A percentile compares a stretch with the other conserved stretches of the same genome.
Evolutionary conservation across 1,140 invertebrate species (phyloP).

Genomic region (Pararge aegeria): DNA sequence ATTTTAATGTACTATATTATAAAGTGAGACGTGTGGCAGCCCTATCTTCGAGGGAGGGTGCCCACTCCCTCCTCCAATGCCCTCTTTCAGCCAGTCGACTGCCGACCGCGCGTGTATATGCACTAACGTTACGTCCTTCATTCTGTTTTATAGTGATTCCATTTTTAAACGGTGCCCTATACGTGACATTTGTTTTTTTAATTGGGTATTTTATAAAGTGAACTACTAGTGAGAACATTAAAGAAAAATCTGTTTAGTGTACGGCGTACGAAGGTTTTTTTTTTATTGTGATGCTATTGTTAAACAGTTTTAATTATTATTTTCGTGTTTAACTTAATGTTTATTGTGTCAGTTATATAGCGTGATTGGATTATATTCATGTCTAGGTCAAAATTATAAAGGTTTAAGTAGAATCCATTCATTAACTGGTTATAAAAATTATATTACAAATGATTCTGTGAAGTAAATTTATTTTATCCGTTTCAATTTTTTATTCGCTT

Average conservation of each 20-base stretch:
- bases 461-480: not conserved
- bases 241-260: not conserved
- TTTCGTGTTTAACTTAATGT: constrained; percentile 1
- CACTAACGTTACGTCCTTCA: not conserved
- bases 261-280: constrained; percentile 23
- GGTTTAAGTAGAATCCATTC: not conserved
- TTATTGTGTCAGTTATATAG: constrained; percentile 22
- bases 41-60: constrained; percentile 6
- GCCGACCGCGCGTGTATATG: constrained; percentile 17
- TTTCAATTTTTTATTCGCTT: not conserved
- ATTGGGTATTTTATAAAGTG: not conserved
- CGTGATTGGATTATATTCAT: constrained; percentile 21
- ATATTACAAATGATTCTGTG: not conserved
- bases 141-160: not conserved
- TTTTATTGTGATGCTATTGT: constrained; percentile 8
- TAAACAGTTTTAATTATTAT: constrained; percentile 15
- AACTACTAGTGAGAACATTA: not conserved
- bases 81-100: constrained; percentile 16
- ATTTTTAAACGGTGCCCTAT: constrained; percentile 11
- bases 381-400: constrained; percentile 20
- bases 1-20: not conserved
- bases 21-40: not conserved
- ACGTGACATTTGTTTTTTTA: constrained; percentile 3
- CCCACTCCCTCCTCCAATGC: constrained; percentile 13
- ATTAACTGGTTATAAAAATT: not conserved